Base-by-base conservation (phyloP, 1,140 invertebrate species). In the Caerostris extrusa region DNA sequence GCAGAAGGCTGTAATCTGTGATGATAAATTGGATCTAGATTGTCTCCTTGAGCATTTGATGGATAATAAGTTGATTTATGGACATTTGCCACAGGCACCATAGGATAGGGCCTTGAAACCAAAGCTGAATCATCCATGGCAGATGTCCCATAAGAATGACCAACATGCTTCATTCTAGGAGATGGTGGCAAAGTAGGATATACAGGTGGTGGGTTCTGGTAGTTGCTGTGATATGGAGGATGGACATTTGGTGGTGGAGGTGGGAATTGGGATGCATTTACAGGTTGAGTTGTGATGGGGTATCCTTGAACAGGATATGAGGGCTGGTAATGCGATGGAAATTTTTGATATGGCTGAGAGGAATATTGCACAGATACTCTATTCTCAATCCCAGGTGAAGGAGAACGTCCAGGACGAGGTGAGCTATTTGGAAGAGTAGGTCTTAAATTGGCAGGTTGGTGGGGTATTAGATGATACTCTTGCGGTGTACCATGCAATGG, bases 321-420 rank as follows among this genome's bases (percentile, higher is more conserved):
- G 12, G 92, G 85, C 55, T 77, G 92, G 53, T 57, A 89, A 6
- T 81, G 85, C 17, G 92, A 69, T 8, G 92, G 58, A 34, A 89
- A 93, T 67, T 93, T 93, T 56, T 67, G 92, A 71, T 93, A 93
- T 53, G 92, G 85, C 17, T 93, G 92, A 55, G 92, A 86, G 55
- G 92, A 89, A 82, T 93, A 93, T 56, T 88, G 92, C 69, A 71
- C 60, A 71, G 61, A 6, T 5, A 64, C 56, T 60, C 64, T 87
- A 7, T 82, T 82, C 5, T 87, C 91, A 8, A 93, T 60, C 6
- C 91, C 91, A 19, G 92, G 92, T 8, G 86, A 88, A 12, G 92
- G 92, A 6, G 92, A 88, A 10, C 85, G 61, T 8, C 92, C 92
- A 7, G 92, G 92, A 3, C 86, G 85, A 55, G 92, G 92, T 50